phyloP scores from a whole-genome alignment of 2,113 vertebrate genomes.

The Cyanistes caeruleus region DNA sequence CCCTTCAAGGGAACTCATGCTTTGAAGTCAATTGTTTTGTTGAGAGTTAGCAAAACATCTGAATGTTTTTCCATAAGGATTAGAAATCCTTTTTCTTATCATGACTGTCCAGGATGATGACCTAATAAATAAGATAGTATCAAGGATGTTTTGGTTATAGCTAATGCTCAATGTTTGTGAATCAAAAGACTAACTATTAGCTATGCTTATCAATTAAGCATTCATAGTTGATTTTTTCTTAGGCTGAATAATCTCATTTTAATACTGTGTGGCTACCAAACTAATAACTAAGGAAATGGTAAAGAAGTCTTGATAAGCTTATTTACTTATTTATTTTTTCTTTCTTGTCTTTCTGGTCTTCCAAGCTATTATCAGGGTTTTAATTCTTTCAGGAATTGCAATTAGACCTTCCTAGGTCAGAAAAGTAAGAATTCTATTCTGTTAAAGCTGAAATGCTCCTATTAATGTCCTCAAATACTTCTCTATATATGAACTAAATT shows the following conservation, averaged over 20 bases:
- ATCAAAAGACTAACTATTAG: neutral
- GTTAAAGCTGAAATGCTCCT: neutral
- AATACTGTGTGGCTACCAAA: neutral
- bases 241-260: neutral
- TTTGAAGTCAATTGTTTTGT: neutral
- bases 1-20: neutral
- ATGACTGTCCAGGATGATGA: neutral
- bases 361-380: neutral
- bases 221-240: neutral
- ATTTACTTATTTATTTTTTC: neutral
- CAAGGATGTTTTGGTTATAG: neutral
- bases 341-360: neutral
- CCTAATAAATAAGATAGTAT: neutral
- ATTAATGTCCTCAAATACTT: neutral
- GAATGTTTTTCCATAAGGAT: neutral
- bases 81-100: neutral
- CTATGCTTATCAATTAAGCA: neutral
- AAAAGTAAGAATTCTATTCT: neutral
- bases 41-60: neutral
- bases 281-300: neutral
- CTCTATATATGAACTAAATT: neutral
- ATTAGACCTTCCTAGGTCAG: neutral
- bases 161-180: neutral
- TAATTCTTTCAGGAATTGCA: neutral
- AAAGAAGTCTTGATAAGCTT: neutral